These are phyloP conservation scores for Drosophila koepferae DNA, from an alignment of 2,888 invertebrate genomes.

Conservation along the genomic window DNA sequence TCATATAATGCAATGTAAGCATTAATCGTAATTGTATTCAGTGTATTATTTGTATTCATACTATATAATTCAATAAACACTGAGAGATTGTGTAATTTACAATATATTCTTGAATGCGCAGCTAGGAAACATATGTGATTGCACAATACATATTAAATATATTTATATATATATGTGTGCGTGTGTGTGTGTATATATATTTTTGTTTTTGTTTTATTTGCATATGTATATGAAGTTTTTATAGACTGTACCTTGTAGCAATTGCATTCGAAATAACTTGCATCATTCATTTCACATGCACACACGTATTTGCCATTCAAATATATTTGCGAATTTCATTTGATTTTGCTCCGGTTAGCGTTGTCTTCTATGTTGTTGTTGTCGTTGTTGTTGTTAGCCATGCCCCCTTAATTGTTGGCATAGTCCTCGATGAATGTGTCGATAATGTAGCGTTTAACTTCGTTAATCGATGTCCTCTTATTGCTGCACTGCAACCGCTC, in stretches of 20 bases:
- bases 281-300: conserved; percentile 30
- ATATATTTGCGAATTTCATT: conserved; percentile 38
- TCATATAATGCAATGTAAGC: conserved; percentile 20
- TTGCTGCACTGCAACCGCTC: conserved; percentile 84
- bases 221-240: conserved; percentile 19
- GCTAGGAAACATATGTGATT: conserved; percentile 75
- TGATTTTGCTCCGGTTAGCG: conserved; percentile 44
- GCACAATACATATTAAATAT: conserved; percentile 56
- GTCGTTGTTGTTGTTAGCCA: conserved; percentile 26
- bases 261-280: conserved; percentile 30
- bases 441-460: conserved; percentile 85
- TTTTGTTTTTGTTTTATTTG: conserved; percentile 31
- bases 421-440: conserved; percentile 85
- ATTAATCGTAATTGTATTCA: conserved; percentile 19
- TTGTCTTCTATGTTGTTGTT: conserved; percentile 35
- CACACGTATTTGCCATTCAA: conserved; percentile 27
- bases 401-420: conserved; percentile 76
- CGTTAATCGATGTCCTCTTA: conserved; percentile 84
- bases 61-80: conserved; percentile 1
- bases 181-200: conserved; percentile 12
- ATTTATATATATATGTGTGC: conserved; percentile 18
- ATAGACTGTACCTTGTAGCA: conserved; percentile 24
- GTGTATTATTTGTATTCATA: conserved; percentile 4
- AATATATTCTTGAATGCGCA: conserved; percentile 59
- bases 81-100: conserved; percentile 49